These are phyloP conservation scores for Diachrysia chrysitis DNA, from an alignment of 2,888 invertebrate species.

Conservation along the genomic window DNA sequence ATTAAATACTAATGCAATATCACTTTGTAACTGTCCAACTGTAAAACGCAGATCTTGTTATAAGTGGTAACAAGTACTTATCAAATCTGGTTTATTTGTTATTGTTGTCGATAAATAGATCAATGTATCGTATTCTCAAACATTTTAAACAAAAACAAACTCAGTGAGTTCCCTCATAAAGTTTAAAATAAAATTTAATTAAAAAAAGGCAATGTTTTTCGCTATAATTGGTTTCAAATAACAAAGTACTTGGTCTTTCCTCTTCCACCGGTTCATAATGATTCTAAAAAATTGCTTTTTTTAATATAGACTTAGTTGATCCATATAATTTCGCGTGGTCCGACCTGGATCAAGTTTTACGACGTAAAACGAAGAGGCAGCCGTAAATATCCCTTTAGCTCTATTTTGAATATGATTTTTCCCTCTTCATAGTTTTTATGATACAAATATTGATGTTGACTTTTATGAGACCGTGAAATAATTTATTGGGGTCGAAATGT, in stretches of 20 bases:
- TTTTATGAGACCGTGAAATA: conserved; percentile 37
- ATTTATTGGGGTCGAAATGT: conserved; percentile 37
- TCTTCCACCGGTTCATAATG: not conserved
- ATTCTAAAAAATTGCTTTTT: not conserved
- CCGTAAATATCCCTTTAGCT: conserved; percentile 44
- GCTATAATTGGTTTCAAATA: not conserved
- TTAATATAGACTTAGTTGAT: not conserved
- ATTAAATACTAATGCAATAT: not conserved
- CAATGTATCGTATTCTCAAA: too few species aligned
- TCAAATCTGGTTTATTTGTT: not conserved
- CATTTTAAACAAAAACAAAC: too few species aligned
- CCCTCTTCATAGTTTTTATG: conserved; percentile 53
- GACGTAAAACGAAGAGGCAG: conserved; percentile 28
- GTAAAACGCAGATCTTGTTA: not conserved
- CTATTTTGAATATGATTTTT: conserved; percentile 43
- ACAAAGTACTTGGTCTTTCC: not conserved
- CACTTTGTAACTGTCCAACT: not conserved
- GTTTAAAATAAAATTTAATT: not conserved
- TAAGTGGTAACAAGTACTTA: not conserved
- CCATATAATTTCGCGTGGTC: conserved; percentile 7
- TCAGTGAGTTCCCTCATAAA: too few species aligned
- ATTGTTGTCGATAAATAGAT: too few species aligned
- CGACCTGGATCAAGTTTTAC: conserved; percentile 35
- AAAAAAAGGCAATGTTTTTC: not conserved
- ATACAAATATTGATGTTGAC: conserved; percentile 39